Base-by-base conservation (phyloP, 2,797 vertebrate species). In the Falco novaeseelandiae region DNA sequence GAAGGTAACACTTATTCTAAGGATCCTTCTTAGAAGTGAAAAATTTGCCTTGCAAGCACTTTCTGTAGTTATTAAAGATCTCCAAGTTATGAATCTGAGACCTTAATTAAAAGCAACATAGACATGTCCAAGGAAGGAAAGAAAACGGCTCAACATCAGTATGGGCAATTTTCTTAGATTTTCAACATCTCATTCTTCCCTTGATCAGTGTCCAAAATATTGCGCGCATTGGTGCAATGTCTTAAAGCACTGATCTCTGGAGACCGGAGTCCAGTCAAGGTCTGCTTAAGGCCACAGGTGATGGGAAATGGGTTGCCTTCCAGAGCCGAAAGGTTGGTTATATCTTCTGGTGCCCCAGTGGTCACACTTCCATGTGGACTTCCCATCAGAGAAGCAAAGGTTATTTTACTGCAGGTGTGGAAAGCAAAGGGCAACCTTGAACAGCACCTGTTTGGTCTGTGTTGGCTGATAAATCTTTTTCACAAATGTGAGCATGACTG, bases 1-100 rank as follows among this genome's bases (percentile, higher is more conserved):
- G 73, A 87, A 94, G 84, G 89, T 84, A 95, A 65, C 80, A 82
- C 97, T 97, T 96, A 96, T 97, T 96, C 81, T 25, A 86, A 87
- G 92, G 59, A 92, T 87, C 96, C 76, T 95, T 94, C 94, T 92
- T 48, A 83, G 49, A 88, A 95, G 54, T 81, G 92, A 89, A 77
- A 96, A 96, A 97, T 79, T 93, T 90, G 97, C 96, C 94, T 95
- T 6, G 84, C 95, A 97, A 98, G 98, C 97, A 97, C 93, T 97
- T 98, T 98, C 89, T 92, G 91, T 94, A 94, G 97, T 97, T 97
- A 97, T 98, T 97, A 97, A 97, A 97, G 96, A 95, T 97, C 96
- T 98, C 94, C 85, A 83, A 98, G 97, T 97, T 95, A 96, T 96
- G 89, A 96, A 94, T 97, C 97, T 96, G 92, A 97, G 95, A 94